These are phyloP conservation scores for Chalcosyrphus nemorum DNA, from an alignment of 2,888 invertebrate genomes.

Conservation along the genomic window DNA sequence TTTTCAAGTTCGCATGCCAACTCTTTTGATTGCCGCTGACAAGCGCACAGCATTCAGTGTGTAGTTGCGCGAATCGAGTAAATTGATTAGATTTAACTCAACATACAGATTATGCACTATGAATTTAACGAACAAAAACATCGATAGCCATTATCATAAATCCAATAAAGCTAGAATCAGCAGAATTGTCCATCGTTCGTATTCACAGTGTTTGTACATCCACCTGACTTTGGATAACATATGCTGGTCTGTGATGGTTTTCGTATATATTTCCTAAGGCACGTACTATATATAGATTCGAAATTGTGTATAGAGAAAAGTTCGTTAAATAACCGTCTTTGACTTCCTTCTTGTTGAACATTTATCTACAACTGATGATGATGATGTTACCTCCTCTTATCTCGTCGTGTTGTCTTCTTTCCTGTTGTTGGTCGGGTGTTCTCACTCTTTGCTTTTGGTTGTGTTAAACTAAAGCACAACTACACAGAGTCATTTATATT, in stretches of 20 bases:
- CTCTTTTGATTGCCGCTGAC: constrained; percentile 51
- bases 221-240: constrained; percentile 50
- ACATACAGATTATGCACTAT: constrained; percentile 49
- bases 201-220: background rate
- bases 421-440: background rate
- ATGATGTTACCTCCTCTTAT: constrained; percentile 64
- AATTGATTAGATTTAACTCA: constrained; percentile 58
- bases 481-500: constrained; percentile 34
- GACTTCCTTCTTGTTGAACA: constrained; percentile 63
- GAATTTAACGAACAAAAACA: constrained; percentile 71
- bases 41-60: background rate
- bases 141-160: constrained; percentile 51
- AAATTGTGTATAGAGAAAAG: constrained; percentile 54
- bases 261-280: constrained; percentile 36
- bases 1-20: constrained; percentile 59
- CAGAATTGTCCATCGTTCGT: background rate
- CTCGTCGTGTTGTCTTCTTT: constrained; percentile 39
- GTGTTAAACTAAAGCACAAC: constrained; percentile 39
- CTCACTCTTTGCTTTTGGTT: constrained; percentile 18
- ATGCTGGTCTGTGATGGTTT: constrained; percentile 59
- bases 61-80: background rate
- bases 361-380: constrained; percentile 26
- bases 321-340: constrained; percentile 72
- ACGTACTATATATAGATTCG: constrained; percentile 48
- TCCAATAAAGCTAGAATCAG: constrained; percentile 15